Evolutionary conservation across 1,140 invertebrate genomes (phyloP), one percentile per base, ranked within the genome.

Genomic region (Trachymyrmex septentrionalis): DNA sequence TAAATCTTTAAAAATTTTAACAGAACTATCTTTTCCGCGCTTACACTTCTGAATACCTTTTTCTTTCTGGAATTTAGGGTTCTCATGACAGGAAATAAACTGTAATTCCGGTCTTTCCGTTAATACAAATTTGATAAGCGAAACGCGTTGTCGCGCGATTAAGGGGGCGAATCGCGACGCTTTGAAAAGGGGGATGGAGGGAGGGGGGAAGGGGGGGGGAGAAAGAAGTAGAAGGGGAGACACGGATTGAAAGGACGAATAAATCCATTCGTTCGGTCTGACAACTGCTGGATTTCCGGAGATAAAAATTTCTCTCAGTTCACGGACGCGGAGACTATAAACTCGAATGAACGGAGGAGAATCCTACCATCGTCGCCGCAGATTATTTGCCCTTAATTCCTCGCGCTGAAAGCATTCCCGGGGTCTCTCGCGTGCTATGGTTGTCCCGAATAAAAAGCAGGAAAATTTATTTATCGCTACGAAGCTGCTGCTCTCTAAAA

Each of bases 391-490:
- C 27, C 80, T 84, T 84, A 75, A 84, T 84, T 84, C 67, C 69
- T 73, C 27, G 55, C 57, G 24, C 7, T 84, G 69, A 61, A 84
- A 84, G 69, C 69, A 73, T 38, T 63, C 38, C 24, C 55, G 14
- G 34, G 66, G 34, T 87, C 72, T 73, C 19, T 59, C 75, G 71
- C 86, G 59, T 48, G 78, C 48, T 57, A 77, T 57, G 57, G 27
- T 66, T 66, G 57, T 76, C 57, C 61, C 71, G 50, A 80, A 87
- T 89, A 89, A 87, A 82, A 69, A 75, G 38, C 21, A 27, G 53
- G 16, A 44, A 88, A 88, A 90, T 87, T 89, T 89, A 89, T 90
- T 89, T 89, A 90, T 89, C 80, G 73, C 69, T 90, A 87, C 64
- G 73, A 27, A n/a, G 38, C 38, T 44, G 66, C 73, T 66, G 67